These are phyloP conservation scores for Eilema sororculum DNA, from an alignment of 2,888 invertebrate genomes.

Conservation along the genomic window DNA sequence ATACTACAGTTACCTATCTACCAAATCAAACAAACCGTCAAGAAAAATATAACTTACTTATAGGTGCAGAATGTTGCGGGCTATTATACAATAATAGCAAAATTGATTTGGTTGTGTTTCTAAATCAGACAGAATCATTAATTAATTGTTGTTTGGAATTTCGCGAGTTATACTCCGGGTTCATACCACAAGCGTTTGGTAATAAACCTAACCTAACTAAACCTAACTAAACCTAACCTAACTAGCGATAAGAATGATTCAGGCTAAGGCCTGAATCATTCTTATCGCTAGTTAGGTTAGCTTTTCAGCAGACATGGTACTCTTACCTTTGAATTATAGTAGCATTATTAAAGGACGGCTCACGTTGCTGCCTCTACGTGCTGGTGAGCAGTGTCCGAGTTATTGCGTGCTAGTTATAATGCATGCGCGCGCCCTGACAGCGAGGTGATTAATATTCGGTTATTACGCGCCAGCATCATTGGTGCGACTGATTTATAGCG, in stretches of 20 bases:
- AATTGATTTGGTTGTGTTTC: neutral
- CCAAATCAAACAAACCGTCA: neutral
- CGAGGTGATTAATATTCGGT: constrained; percentile 23
- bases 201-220: no score
- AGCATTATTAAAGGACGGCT: neutral
- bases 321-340: neutral
- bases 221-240: no score
- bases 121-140: no score
- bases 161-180: no score
- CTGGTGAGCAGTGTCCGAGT: neutral
- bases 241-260: no score
- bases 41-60: neutral
- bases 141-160: no score
- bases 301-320: neutral
- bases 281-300: neutral
- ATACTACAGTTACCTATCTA: neutral
- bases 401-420: neutral
- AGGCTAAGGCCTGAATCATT: no score
- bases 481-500: constrained; percentile 42
- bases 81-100: neutral
- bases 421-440: constrained; percentile 17
- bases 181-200: no score
- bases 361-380: neutral
- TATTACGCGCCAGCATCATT: constrained; percentile 20
- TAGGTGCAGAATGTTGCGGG: no score